phyloP scores from a whole-genome alignment of 1,140 invertebrate species.

The Aphaenogaster floridana region DNA sequence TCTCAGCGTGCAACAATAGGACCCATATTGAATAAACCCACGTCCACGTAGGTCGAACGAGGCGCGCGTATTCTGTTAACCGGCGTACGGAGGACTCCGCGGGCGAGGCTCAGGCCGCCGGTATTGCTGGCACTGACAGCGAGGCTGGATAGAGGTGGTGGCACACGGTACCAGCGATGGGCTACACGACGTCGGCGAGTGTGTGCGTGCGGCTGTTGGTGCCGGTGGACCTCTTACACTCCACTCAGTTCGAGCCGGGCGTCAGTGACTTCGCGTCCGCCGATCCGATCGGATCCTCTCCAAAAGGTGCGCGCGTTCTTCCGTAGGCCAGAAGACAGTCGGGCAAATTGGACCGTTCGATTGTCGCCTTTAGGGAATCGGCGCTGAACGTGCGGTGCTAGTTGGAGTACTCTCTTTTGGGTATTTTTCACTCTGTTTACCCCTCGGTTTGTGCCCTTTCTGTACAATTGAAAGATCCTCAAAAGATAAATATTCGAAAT shows the following conservation, averaged over 20 bases:
- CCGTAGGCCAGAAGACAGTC: background rate
- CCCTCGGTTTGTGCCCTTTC: background rate
- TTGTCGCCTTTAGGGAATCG: background rate
- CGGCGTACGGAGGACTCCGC: slow-evolving; percentile 47
- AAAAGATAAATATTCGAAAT: background rate
- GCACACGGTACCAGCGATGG: slow-evolving; percentile 54
- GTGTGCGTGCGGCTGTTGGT: slow-evolving; percentile 59
- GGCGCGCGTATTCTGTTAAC: slow-evolving; percentile 74
- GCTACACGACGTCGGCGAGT: slow-evolving; percentile 21
- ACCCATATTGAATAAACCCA: slow-evolving; percentile 77
- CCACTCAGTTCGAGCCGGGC: slow-evolving; percentile 82
- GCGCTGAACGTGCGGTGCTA: background rate
- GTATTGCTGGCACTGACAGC: slow-evolving; percentile 64
- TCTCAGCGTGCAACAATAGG: slow-evolving; percentile 76
- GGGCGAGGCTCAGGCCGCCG: slow-evolving; percentile 64
- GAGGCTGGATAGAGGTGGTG: slow-evolving; percentile 72
- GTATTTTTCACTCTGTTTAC: background rate
- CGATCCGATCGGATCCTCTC: slow-evolving; percentile 83
- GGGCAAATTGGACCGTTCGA: slow-evolving; percentile 3
- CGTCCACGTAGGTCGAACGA: slow-evolving; percentile 64
- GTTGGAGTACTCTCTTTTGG: background rate
- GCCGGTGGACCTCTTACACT: slow-evolving; percentile 82
- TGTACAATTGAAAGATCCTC: background rate
- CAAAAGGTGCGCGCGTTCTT: slow-evolving; percentile 59
- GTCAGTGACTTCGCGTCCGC: slow-evolving; percentile 86